These are phyloP conservation scores for Epinephelus cyanopodus DNA, from an alignment of 2,113 vertebrate genomes.

Conservation along the genomic window DNA sequence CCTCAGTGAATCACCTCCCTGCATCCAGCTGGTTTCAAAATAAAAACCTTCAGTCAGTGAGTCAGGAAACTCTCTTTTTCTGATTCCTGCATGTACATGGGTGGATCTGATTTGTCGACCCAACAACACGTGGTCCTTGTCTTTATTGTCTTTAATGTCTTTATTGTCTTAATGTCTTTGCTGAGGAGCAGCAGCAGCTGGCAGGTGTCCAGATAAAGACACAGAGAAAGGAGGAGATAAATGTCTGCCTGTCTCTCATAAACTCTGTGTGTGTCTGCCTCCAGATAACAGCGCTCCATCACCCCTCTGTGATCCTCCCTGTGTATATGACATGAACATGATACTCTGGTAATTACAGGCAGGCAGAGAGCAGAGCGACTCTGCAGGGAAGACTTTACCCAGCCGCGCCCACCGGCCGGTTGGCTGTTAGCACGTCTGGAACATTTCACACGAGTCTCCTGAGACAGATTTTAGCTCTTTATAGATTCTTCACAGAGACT, in stretches of 20 bases:
- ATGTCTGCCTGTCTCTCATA: neutral
- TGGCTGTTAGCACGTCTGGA: neutral
- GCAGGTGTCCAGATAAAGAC: neutral
- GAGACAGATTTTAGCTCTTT: neutral
- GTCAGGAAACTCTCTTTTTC: neutral
- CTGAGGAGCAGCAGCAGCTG: neutral
- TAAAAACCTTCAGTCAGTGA: conserved; percentile 7
- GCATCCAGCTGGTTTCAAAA: conserved; percentile 17
- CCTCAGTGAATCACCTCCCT: neutral
- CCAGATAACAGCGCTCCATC: neutral
- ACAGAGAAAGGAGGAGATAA: too few relatives aligned
- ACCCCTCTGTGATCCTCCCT: neutral
- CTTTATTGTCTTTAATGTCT: neutral
- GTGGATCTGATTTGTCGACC: neutral
- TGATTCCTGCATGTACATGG: neutral
- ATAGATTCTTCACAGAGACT: neutral
- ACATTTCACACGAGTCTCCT: neutral
- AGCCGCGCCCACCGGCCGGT: conserved; percentile 18
- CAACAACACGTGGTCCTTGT: neutral
- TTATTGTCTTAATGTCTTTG: too few relatives aligned
- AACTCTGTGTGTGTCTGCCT: neutral
- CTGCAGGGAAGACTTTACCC: conserved; percentile 12
- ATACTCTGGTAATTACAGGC: neutral
- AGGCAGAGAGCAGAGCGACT: neutral
- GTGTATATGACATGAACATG: neutral